phyloP scores from a whole-genome alignment of 2,113 vertebrate genomes.

The Entelurus aequoreus region DNA sequence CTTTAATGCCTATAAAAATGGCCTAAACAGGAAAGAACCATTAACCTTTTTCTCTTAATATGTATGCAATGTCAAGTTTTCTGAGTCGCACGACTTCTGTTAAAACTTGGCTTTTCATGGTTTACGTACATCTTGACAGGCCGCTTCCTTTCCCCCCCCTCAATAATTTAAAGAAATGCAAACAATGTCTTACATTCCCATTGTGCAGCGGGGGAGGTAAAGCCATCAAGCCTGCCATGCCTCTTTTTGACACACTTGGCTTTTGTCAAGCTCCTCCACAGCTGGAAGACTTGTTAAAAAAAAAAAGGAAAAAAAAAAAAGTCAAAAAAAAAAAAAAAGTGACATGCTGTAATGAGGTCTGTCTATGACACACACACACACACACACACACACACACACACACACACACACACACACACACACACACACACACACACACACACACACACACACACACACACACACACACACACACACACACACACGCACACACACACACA shows the following conservation, averaged over 20 bases:
- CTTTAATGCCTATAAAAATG: no score
- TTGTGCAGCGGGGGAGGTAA: slow-evolving; percentile 27
- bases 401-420: slow-evolving; percentile 32
- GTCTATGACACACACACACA: slow-evolving; percentile 38
- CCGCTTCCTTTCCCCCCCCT: neutral
- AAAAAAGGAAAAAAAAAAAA: neutral
- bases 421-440: slow-evolving; percentile 16
- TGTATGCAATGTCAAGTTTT: slow-evolving; percentile 26
- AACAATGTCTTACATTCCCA: slow-evolving; percentile 4
- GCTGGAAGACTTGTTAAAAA: slow-evolving; percentile 40
- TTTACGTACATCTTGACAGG: neutral
- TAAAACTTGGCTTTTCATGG: neutral
- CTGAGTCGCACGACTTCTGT: neutral
- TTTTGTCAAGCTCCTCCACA: slow-evolving; percentile 52
- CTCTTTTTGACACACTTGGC: slow-evolving; percentile 35
- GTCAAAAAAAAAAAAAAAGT: slow-evolving; percentile 12
- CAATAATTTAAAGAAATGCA: slow-evolving; percentile 4
- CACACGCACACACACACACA: slow-evolving; percentile 28
- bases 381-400: slow-evolving; percentile 15
- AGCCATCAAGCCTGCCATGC: slow-evolving; percentile 39
- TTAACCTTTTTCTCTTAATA: no score
- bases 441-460: slow-evolving; percentile 11
- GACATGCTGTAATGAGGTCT: slow-evolving; percentile 59
- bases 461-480: slow-evolving; percentile 30
- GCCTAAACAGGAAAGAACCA: no score